Percentiles rank a stretch among this genome's conserved stretches.
Conservation (phyloP, 2,888 invertebrate genomes). For the Drosophila tanythrix region DNA sequence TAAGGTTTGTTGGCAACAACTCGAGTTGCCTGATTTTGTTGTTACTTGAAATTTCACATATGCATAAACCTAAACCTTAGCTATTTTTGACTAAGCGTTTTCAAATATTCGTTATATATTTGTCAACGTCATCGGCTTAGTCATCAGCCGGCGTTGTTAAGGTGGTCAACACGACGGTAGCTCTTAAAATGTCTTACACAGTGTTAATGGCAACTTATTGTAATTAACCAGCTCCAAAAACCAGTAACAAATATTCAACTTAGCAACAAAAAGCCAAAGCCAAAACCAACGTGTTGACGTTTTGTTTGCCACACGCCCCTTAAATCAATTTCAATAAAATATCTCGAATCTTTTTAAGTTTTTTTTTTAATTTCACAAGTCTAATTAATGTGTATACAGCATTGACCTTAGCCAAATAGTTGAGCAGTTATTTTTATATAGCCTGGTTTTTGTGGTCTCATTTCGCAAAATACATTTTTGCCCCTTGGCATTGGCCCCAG, state of each 20-base stretch:
- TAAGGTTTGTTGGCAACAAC: constrained; percentile 30
- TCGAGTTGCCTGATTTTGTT: constrained; percentile 21
- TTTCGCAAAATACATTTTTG: constrained; percentile 17
- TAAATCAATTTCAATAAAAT: constrained; percentile 31
- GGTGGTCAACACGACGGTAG: constrained; percentile 22
- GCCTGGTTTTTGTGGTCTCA: not conserved
- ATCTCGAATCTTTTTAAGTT: constrained; percentile 6
- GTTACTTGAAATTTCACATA: constrained; percentile 42
- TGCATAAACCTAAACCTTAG: constrained; percentile 14
- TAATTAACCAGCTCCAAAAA: constrained; percentile 47
- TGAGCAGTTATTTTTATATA: constrained; percentile 36
- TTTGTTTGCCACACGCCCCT: constrained; percentile 15
- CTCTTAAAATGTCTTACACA: constrained; percentile 19
- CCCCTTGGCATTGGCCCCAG: constrained; percentile 1
- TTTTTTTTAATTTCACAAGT: constrained; percentile 32
- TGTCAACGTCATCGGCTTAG: constrained; percentile 47
- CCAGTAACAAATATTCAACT: constrained; percentile 25
- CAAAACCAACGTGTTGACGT: constrained; percentile 40
- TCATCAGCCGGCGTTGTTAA: constrained; percentile 17
- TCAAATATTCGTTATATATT: constrained; percentile 38
- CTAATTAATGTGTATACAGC: constrained; percentile 37
- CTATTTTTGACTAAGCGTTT: constrained; percentile 50
- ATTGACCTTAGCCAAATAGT: constrained; percentile 39
- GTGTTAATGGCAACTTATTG: constrained; percentile 45
- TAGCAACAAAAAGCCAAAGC: constrained; percentile 35